Percentiles rank a stretch among this genome's conserved stretches.
These are phyloP conservation scores for Premnoplex brunnescens DNA, from an alignment of 2,797 vertebrate species.

Conservation along the genomic window DNA sequence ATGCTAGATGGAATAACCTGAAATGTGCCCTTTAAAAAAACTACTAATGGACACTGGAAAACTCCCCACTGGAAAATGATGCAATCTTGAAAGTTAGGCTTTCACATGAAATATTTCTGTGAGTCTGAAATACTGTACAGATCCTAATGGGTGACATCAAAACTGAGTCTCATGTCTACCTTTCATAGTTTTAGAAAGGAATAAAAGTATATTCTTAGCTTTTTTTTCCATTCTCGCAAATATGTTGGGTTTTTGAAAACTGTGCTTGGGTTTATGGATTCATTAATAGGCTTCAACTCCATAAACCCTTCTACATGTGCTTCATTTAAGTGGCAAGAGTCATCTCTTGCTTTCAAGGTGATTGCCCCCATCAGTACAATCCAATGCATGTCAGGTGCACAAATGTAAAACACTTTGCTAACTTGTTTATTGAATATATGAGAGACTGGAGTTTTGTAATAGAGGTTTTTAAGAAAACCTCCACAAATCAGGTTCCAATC, in stretches of 20 bases:
- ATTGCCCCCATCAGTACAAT: not conserved
- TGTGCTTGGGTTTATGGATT: not conserved
- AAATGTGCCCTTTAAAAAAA: not conserved
- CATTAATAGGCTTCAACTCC: not conserved
- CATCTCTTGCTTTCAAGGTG: not conserved
- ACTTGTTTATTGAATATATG: not conserved
- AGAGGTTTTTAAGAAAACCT: not conserved
- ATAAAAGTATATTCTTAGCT: not conserved
- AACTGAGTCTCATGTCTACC: not conserved
- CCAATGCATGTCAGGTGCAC: not conserved
- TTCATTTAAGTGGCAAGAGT: not conserved
- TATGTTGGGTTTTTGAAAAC: not conserved
- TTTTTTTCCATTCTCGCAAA: not conserved
- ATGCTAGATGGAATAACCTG: not conserved
- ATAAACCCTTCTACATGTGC: rapidly evolving
- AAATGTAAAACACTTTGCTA: not conserved
- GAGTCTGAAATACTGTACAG: not conserved
- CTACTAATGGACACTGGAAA: not conserved
- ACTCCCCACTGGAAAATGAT: not conserved
- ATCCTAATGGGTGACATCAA: not conserved
- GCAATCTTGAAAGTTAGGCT: not conserved
- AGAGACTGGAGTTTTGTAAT: not conserved
- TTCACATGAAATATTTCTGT: not conserved
- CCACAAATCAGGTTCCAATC: not conserved
- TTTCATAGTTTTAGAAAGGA: not conserved